These are phyloP conservation scores for Sylvilagus bachmani DNA, from an alignment of 2,113 vertebrate genomes.

Conservation along the genomic window DNA sequence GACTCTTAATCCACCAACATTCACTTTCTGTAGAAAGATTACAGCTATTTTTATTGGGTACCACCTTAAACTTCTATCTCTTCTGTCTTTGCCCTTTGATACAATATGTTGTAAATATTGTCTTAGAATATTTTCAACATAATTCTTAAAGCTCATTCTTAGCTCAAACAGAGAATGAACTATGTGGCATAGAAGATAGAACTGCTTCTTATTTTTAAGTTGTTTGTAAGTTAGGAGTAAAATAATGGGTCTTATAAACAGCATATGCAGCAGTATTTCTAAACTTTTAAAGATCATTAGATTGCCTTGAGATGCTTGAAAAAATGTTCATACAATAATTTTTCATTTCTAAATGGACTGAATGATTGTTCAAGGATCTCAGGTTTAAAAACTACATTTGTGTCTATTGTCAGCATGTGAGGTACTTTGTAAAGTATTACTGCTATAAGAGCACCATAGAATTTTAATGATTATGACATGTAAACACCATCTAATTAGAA, in stretches of 20 bases:
- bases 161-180: background rate
- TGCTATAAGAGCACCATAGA: background rate
- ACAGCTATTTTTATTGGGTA: background rate
- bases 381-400: slow-evolving; percentile 17
- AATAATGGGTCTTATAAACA: background rate
- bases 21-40: background rate
- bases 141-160: slow-evolving; percentile 31
- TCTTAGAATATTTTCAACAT: slow-evolving; percentile 44
- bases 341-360: background rate
- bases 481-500: slow-evolving; percentile 13
- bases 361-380: background rate
- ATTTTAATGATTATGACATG: background rate
- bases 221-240: slow-evolving; percentile 20
- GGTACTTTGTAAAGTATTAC: background rate
- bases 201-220: slow-evolving; percentile 52
- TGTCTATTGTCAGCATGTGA: background rate
- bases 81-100: background rate
- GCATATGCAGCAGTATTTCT: background rate
- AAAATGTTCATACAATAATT: slow-evolving; percentile 13
- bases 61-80: background rate
- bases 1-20: background rate
- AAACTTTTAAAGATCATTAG: background rate
- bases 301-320: background rate
- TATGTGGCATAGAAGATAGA: background rate
- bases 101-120: slow-evolving; percentile 28